phyloP scores from a whole-genome alignment of 1,140 invertebrate genomes.

The Drosophila azteca region DNA sequence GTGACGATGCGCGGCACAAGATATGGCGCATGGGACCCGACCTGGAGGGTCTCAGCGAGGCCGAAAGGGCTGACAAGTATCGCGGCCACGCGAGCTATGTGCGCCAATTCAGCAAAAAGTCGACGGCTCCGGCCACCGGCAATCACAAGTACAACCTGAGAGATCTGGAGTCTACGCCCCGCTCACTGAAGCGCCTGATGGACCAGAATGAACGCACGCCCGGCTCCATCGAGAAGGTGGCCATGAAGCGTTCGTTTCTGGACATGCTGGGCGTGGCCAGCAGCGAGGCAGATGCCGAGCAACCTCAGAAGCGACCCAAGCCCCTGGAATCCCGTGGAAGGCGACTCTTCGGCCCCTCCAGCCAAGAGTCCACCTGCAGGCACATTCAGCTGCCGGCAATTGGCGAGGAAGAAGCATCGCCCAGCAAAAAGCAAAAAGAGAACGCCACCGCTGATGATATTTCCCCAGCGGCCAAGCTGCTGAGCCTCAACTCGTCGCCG shows the following conservation, averaged over 20 bases:
- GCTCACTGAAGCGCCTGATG: constrained; percentile 84
- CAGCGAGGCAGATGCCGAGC: constrained; percentile 28
- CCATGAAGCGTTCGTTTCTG: constrained; percentile 68
- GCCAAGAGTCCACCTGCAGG: constrained; percentile 20
- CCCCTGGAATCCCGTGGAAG: constrained; percentile 79
- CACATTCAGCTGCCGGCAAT: constrained; percentile 52
- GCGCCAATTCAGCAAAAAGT: constrained; percentile 53
- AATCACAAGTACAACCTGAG: constrained; percentile 82
- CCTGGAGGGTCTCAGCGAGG: constrained; percentile 84
- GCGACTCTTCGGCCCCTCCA: constrained; percentile 63
- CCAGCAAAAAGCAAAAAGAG: constrained; percentile 59
- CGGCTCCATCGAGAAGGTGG: constrained; percentile 65
- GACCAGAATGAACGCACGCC: constrained; percentile 81
- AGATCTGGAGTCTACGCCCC: constrained; percentile 84
- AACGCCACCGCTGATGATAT: constrained; percentile 53
- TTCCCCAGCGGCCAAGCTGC: constrained; percentile 37
- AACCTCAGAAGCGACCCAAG: constrained; percentile 79
- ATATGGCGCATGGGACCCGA: constrained; percentile 88
- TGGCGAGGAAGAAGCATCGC: constrained; percentile 47
- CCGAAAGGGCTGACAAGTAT: constrained; percentile 84
- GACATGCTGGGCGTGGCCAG: constrained; percentile 67
- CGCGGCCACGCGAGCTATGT: constrained; percentile 85
- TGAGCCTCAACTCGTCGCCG: constrained; percentile 22
- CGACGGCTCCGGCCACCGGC: constrained; percentile 21
- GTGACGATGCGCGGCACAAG: constrained; percentile 90